Base-by-base conservation (phyloP, 1,140 invertebrate species). In the Heterodera carotae region DNA sequence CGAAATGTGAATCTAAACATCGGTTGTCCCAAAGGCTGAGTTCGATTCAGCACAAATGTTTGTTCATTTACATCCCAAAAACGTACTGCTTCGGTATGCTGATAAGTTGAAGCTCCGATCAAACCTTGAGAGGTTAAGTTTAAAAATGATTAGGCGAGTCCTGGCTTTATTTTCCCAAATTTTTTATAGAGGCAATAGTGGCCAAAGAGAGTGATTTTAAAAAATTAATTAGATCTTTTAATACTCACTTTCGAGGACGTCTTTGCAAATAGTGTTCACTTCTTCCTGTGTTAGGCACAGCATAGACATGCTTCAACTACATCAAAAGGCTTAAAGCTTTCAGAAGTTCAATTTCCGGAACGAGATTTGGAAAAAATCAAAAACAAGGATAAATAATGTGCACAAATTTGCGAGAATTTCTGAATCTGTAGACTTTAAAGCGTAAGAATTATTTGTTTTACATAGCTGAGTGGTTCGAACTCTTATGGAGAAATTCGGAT, bases 181-280 rank as follows among this genome's bases (percentile, higher is more conserved):
- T 53, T 0, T 53, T 53, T 22, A 7, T 53, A 7, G 5, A 18
- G n/a, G n/a, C n/a, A n/a, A n/a, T n/a, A n/a, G n/a, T n/a, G n/a
- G n/a, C n/a, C n/a, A n/a, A n/a, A n/a, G n/a, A n/a, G n/a, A n/a
- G n/a, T n/a, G n/a, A n/a, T n/a, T n/a, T n/a, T 53, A 22, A 18
- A 12, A 53, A 18, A 53, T 18, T 15, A 53, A 18, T 15, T 3
- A 18, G 10, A 2, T 53, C 15, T 12, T 22, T 18, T 18, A n/a
- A 22, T 18, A 56, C 48, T 56, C 48, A 56, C 48, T 56, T 56
- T 56, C 48, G 18, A 56, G 48, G 48, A 56, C 48, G 22, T 56
- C 48, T 56, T 56, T 56, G 48, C 48, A 56, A 56, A 56, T 56
- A 18, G 48, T 56, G 48, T 56, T 56, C 48, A 56, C 48, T 56